Conservation (phyloP, 2,888 invertebrate species). For the Scaptodrosophila latifasciaeformis region DNA sequence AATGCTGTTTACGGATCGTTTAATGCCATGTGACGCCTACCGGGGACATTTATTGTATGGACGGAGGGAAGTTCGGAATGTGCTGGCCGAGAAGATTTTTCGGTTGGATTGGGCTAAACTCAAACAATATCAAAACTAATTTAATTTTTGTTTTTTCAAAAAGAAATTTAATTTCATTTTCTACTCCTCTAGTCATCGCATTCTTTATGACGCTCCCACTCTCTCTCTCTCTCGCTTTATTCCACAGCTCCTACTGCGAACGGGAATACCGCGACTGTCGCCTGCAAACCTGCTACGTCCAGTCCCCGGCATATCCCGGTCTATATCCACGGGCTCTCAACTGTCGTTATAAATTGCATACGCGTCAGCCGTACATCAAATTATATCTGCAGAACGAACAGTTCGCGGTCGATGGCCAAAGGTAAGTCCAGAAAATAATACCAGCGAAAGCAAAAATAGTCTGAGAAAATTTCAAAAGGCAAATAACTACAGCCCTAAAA, state of each 20-base stretch:
- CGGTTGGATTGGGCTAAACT: background rate
- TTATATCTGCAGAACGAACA: constrained; percentile 94
- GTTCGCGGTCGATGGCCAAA: constrained; percentile 94
- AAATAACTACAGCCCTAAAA: constrained; percentile 4
- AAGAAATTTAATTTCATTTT: constrained; percentile 25
- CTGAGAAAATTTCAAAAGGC: background rate
- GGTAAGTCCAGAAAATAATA: constrained; percentile 61
- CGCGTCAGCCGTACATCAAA: constrained; percentile 90
- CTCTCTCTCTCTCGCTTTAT: background rate
- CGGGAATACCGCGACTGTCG: constrained; percentile 90
- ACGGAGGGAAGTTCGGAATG: background rate
- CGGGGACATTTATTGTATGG: constrained; percentile 30
- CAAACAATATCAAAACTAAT: constrained; percentile 37
- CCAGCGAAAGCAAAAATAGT: too few relatives aligned
- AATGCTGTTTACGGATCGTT: constrained; percentile 5
- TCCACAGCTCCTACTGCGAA: constrained; percentile 88
- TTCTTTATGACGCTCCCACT: too few relatives aligned
- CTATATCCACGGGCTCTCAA: constrained; percentile 93
- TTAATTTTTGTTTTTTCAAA: constrained; percentile 24
- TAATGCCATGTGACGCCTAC: constrained; percentile 10
- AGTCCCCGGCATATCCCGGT: constrained; percentile 94
- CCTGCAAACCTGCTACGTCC: constrained; percentile 94
- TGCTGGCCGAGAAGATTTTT: too few relatives aligned
- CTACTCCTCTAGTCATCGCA: too few relatives aligned
- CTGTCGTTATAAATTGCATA: constrained; percentile 93